A percentile compares a stretch with the other conserved stretches of the same genome.
These are phyloP conservation scores for Capitulum mitella DNA, from an alignment of 2,888 invertebrate species.

Conservation along the genomic window DNA sequence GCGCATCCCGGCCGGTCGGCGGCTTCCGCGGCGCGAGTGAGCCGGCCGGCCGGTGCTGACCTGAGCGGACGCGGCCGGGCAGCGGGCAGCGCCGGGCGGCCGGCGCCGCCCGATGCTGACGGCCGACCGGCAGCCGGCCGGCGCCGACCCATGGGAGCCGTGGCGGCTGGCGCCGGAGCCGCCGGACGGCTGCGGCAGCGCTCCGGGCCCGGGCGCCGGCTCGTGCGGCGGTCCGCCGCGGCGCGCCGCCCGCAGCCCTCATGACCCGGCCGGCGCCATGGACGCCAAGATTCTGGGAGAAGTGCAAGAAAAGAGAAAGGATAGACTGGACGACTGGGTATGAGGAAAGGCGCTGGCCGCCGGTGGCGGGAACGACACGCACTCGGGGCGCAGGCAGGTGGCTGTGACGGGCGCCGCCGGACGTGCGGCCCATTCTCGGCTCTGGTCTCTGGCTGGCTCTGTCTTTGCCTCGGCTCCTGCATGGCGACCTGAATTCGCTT, in stretches of 20 bases:
- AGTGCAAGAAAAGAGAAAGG: neutral
- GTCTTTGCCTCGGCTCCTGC: neutral
- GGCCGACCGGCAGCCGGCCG: neutral
- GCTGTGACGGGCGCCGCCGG: neutral
- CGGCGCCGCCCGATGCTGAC: neutral
- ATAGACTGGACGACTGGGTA: slow-evolving; percentile 19
- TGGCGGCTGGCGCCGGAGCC: neutral
- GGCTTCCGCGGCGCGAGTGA: too few species aligned
- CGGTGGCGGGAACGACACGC: neutral
- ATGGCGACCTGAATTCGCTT: slow-evolving; percentile 6
- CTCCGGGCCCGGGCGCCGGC: too few species aligned
- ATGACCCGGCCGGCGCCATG: neutral
- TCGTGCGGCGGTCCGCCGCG: neutral
- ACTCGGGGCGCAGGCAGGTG: neutral
- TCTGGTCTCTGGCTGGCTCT: neutral
- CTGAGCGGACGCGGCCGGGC: neutral
- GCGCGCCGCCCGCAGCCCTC: neutral
- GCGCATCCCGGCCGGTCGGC: too few species aligned
- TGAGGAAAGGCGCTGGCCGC: neutral
- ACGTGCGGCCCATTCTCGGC: too few species aligned
- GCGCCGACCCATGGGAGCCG: neutral
- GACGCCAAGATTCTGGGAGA: neutral
- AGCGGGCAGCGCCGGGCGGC: neutral
- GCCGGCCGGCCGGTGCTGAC: neutral
- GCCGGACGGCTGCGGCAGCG: neutral